Conservation (phyloP, 2,113 vertebrate species). For the Ptilorrhoa leucosticta region DNA sequence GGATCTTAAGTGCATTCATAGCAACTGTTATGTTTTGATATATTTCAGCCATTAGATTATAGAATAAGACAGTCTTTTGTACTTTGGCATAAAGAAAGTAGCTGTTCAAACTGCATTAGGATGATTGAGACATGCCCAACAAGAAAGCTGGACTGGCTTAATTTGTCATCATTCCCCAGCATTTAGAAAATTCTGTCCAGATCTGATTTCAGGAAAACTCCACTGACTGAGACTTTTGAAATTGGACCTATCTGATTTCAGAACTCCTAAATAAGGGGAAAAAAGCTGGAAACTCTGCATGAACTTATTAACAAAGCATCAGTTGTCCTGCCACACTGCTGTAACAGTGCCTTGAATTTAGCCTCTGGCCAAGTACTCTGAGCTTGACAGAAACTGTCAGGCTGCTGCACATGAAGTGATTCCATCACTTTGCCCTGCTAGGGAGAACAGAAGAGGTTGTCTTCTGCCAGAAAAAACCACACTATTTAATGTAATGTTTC, state of each 20-base stretch:
- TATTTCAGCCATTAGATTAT: neutral
- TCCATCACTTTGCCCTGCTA: rapidly evolving
- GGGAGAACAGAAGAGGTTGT: neutral
- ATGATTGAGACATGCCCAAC: neutral
- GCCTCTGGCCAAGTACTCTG: neutral
- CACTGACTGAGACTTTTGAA: neutral
- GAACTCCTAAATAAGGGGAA: neutral
- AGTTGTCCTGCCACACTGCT: neutral
- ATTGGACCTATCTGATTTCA: neutral
- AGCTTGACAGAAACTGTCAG: neutral
- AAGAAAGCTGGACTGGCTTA: neutral
- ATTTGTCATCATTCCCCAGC: neutral
- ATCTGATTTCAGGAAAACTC: neutral
- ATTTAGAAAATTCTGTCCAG: neutral
- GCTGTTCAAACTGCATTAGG: neutral
- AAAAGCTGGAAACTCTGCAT: neutral
- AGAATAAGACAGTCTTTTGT: neutral
- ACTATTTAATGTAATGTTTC: neutral
- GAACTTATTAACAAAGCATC: neutral
- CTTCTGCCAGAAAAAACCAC: neutral
- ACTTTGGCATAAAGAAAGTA: neutral
- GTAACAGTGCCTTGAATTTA: neutral
- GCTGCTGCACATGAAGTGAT: neutral
- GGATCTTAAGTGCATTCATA: neutral
- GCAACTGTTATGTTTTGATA: neutral